Percentiles rank a stretch among this genome's conserved stretches.
Evolutionary conservation across 2,113 vertebrate genomes (phyloP).

Genomic region (Phalacrocorax aristotelis): DNA sequence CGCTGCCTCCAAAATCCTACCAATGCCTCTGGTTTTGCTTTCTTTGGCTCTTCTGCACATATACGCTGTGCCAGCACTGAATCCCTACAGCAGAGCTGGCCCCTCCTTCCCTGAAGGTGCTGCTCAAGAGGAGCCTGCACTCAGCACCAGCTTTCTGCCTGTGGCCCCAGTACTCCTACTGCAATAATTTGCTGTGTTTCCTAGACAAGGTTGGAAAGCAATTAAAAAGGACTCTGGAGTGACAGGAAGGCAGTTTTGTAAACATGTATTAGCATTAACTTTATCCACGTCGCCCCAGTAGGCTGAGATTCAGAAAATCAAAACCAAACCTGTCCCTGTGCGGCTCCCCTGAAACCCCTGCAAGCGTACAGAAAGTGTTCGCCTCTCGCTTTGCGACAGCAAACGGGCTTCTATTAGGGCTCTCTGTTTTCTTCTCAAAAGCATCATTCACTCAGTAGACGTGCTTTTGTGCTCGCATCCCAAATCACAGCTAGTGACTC

Average conservation of each 20-base stretch:
- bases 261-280: not conserved
- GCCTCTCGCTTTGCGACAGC: accelerated
- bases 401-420: accelerated
- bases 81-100: not conserved
- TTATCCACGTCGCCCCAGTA: not conserved
- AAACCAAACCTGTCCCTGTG: not conserved
- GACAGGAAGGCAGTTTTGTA: not conserved
- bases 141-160: not conserved
- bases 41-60: not conserved
- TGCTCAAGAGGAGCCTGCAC: not conserved
- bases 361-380: accelerated
- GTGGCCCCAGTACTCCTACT: not conserved
- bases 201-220: not conserved
- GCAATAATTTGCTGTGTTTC: not conserved
- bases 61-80: not conserved
- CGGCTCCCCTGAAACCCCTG: not conserved
- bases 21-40: not conserved
- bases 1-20: not conserved
- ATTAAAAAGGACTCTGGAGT: not conserved
- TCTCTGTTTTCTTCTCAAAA: not conserved
- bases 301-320: not conserved
- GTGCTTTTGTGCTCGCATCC: accelerated
- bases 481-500: not conserved
- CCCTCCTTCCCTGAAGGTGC: not conserved
- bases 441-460: accelerated